Conservation (phyloP, 2,888 invertebrate genomes). For the Scaptomyza parva region DNA sequence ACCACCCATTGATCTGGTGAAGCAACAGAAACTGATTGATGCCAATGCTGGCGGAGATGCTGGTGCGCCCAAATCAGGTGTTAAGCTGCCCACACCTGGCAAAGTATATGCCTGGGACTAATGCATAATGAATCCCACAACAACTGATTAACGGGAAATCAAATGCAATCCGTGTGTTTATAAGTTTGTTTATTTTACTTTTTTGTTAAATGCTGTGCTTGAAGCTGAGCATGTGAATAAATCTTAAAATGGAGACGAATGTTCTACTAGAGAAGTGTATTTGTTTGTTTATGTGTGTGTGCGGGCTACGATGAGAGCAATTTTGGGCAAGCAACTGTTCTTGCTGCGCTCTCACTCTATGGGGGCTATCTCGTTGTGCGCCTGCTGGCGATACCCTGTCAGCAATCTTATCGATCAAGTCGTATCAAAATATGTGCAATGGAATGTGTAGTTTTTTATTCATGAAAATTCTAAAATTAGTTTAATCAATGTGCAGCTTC, state of each 20-base stretch:
- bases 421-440: background rate
- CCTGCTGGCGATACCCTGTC: slow-evolving; percentile 18
- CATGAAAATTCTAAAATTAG: background rate
- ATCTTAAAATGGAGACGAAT: slow-evolving; percentile 42
- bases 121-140: no score
- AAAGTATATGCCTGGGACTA: slow-evolving; percentile 86
- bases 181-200: slow-evolving; percentile 15
- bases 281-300: background rate
- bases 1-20: slow-evolving; percentile 82
- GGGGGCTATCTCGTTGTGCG: background rate
- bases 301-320: background rate
- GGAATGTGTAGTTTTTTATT: no score
- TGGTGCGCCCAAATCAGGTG: slow-evolving; percentile 59
- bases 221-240: background rate
- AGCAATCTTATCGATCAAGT: background rate
- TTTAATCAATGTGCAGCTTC: background rate
- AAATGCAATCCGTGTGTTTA: slow-evolving; percentile 23
- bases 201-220: slow-evolving; percentile 14
- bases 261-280: background rate
- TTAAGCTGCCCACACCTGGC: slow-evolving; percentile 87
- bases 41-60: slow-evolving; percentile 63
- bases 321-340: slow-evolving; percentile 15
- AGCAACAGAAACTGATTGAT: slow-evolving; percentile 65
- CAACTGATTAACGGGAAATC: slow-evolving; percentile 11
- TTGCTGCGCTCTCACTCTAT: background rate